Evolutionary conservation across 1,140 invertebrate genomes (phyloP).

Genomic region (Ips typographus): DNA sequence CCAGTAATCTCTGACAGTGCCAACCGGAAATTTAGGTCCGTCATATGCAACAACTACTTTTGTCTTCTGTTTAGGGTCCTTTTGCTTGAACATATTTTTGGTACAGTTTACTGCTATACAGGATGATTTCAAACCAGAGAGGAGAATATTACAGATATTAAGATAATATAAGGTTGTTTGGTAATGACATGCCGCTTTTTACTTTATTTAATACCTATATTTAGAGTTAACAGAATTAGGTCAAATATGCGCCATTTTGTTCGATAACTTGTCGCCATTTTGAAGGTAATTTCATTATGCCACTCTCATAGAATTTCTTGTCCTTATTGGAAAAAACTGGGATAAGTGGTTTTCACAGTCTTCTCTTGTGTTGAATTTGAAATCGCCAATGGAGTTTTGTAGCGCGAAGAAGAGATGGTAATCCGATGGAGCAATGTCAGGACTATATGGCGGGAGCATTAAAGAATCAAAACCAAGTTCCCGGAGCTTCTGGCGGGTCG

Average conservation of each 20-base stretch:
- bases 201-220: not conserved
- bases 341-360: not conserved
- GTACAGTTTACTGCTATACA: too few relatives aligned
- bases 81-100: too few relatives aligned
- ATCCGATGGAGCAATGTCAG: not conserved
- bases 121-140: too few relatives aligned
- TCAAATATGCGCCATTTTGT: conserved; percentile 6
- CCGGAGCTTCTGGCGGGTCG: not conserved
- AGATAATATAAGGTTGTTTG: too few relatives aligned
- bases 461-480: not conserved
- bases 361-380: not conserved
- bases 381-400: not conserved
- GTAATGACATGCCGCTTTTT: not conserved
- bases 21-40: too few relatives aligned
- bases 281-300: not conserved
- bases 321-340: conserved; percentile 1
- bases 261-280: not conserved
- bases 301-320: not conserved
- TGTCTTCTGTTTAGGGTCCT: too few relatives aligned
- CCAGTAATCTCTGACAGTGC: too few relatives aligned
- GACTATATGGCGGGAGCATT: not conserved
- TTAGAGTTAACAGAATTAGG: not conserved
- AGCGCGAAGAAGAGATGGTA: not conserved
- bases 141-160: too few relatives aligned
- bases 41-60: too few relatives aligned